Evolutionary conservation across 2,113 vertebrate species (phyloP), one percentile per base, ranked within the genome.

Genomic region (Tragulus kanchil): DNA sequence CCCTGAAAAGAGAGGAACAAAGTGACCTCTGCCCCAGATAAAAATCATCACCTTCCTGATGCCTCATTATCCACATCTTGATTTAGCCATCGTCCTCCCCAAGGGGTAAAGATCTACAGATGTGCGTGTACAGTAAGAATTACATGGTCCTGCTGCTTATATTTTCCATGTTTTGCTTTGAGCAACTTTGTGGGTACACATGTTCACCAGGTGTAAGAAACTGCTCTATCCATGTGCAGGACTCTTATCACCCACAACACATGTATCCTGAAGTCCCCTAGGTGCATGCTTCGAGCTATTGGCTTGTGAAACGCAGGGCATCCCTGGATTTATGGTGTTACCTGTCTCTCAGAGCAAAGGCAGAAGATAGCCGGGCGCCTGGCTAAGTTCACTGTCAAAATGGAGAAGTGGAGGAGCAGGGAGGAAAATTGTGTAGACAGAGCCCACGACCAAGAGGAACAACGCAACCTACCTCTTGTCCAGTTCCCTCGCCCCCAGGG

Each of bases 121-220:
- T 13, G n/a, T 11, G 8, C n/a, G 1, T n/a, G 0, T 15, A 50
- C 6, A 28, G 45, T 88, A 69, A 89, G 73, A 65, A 61, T 77
- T 17, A 65, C 85, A 48, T 1, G 11, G 17, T 75, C 31, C 78
- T 89, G 54, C 86, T 84, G 67, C 21, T 19, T 79, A 25, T 48
- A 73, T 58, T 78, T 94, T 52, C 56, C 8, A n/a, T 11, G 21
- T 16, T 94, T 88, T n/a, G 11, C 42, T 77, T 81, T 87, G 25
- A 56, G n/a, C 54, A 64, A n/a, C 58, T 93, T 77, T 77, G 31
- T 65, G 36, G 84, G 61, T 78, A 58, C 82, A 61, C 25, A 1
- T 93, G 93, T 28, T 95, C 89, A 78, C 69, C 93, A 96, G 71
- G 86, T 94, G 71, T 71, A 21, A 85, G 81, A 77, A 88, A 82